Conservation (phyloP, 1,140 invertebrate genomes). For the Drosophila serrata region DNA sequence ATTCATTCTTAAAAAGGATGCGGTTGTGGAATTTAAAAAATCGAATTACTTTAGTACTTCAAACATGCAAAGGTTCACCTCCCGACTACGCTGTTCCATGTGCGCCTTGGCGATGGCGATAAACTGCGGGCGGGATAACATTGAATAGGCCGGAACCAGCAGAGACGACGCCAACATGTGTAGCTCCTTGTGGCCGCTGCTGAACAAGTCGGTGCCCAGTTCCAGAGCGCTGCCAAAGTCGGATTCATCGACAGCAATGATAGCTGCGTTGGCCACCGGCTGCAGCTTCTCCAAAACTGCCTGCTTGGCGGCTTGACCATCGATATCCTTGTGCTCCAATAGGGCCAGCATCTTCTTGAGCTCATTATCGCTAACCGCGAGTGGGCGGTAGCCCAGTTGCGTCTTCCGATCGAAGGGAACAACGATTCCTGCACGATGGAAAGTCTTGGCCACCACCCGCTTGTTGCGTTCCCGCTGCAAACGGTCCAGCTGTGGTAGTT, state of each 20-base stretch:
- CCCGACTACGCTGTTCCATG: conserved; percentile 85
- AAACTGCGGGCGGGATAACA: conserved; percentile 91
- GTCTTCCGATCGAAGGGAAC: conserved; percentile 94
- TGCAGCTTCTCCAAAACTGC: conserved; percentile 89
- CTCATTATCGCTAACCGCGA: conserved; percentile 91
- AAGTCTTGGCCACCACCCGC: conserved; percentile 91
- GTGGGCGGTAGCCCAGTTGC: conserved; percentile 91
- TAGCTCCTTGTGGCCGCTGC: conserved; percentile 89
- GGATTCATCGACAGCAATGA: conserved; percentile 93
- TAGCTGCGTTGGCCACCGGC: conserved; percentile 89
- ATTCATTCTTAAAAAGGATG: conserved; percentile 27
- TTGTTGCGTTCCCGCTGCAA: conserved; percentile 87
- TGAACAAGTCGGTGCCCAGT: conserved; percentile 94
- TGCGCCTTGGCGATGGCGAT: conserved; percentile 91
- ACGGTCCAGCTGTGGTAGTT: conserved; percentile 53
- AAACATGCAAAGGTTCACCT: conserved; percentile 70
- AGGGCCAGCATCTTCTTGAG: conserved; percentile 91
- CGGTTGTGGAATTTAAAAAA: conserved; percentile 48
- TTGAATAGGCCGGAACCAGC: conserved; percentile 91
- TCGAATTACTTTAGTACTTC: conserved; percentile 58
- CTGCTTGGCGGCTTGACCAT: conserved; percentile 87
- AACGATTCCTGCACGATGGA: conserved; percentile 95
- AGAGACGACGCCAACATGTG: conserved; percentile 89
- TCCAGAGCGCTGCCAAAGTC: conserved; percentile 96
- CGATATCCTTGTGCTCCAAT: conserved; percentile 87